Evolutionary conservation across 2,888 invertebrate species (phyloP), one percentile per base, ranked within the genome.

Genomic region (Acanthococcus lagerstroemiae): DNA sequence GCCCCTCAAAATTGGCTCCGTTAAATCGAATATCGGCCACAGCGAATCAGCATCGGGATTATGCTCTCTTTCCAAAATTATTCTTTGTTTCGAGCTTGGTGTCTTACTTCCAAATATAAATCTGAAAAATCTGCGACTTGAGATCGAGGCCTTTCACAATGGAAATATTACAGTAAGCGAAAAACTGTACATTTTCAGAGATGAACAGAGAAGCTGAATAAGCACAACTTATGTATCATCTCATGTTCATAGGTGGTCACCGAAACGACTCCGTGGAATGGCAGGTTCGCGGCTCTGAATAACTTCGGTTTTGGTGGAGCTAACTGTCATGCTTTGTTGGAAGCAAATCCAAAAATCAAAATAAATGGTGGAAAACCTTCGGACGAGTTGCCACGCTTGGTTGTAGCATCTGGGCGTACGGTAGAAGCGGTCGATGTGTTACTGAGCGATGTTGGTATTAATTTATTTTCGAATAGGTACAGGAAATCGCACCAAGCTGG

Each of bases 1-100:
- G 0, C 87, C 94, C 0, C 80, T 95, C 0, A 77, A 83, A 55
- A 87, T 96, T 67, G 95, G 95, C 1, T 91, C 95, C 0, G 84
- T 94, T 30, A 96, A 96, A 75, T 93, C 94, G 0, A 96, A 95
- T 76, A 81, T 95, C 75, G 95, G 96, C 0, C 96, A 96, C 76
- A 83, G 89, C 0, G 95, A 96, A 74, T 87, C 94, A 0, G 84
- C 84, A 1, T 88, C 90, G 4, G 89, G 92, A 7, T 78, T 93
- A 1, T 89, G 89, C 71, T 87, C 90, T 0, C 75, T 94, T 68
- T 83, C 87, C 0, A 94, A 93, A 80, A 87, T 87, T 65, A 76
- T 90, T 57, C 82, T 92, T 57, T 86, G 89, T 0, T 90, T 93
- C 80, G 87, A 91, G 73, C 83, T 82, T 4, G 87, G 87, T 0